phyloP scores from a whole-genome alignment of 1,140 invertebrate genomes.

The Zaprionus camerounensis region DNA sequence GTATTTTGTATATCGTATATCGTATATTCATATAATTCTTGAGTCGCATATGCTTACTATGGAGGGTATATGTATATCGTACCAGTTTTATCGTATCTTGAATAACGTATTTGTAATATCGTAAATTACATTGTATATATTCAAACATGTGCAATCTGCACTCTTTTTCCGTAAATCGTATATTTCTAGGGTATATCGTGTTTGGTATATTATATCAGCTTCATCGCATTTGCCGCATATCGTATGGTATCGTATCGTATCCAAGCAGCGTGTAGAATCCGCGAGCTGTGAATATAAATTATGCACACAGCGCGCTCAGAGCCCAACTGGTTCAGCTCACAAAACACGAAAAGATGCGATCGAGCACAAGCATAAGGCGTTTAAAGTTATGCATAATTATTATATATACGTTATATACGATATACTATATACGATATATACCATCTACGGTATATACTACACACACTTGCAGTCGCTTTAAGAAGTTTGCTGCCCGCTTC shows the following conservation, averaged over 20 bases:
- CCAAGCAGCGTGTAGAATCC: background rate
- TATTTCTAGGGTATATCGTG: background rate
- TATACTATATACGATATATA: background rate
- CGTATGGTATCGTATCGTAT: conserved; percentile 4
- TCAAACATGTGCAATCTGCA: no score
- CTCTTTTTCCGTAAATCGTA: background rate
- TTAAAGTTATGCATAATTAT: background rate
- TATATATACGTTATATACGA: background rate
- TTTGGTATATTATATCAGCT: background rate
- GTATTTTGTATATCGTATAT: background rate
- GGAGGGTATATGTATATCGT: background rate
- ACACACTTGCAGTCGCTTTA: background rate
- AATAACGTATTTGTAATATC: background rate
- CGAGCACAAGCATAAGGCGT: background rate
- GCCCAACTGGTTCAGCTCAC: background rate
- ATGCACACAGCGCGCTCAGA: conserved; percentile 2
- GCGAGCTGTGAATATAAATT: background rate
- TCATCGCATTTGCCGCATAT: background rate
- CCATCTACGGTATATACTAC: background rate
- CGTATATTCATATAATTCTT: background rate
- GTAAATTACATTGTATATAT: no score
- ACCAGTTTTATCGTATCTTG: background rate
- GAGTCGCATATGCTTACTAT: background rate
- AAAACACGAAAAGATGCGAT: conserved; percentile 8
- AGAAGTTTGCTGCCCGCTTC: background rate